Conservation (phyloP, 2,888 invertebrate species). For the Diadegma fenestrale region DNA sequence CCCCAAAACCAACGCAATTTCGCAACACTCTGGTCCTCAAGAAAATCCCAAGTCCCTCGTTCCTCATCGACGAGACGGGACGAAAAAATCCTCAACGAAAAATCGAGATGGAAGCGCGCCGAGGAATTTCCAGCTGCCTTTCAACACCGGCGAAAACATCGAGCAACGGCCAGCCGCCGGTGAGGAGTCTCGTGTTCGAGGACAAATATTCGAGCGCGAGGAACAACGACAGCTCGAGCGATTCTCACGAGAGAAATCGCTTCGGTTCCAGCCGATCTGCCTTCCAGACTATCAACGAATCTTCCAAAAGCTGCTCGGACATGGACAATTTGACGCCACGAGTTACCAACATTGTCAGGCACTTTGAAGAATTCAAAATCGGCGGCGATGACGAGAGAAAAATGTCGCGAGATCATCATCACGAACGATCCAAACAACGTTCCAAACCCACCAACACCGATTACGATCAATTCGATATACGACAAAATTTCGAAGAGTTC, state of each 20-base stretch:
- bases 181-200: conserved; percentile 78
- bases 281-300: conserved; percentile 73
- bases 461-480: conserved; percentile 87
- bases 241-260: conserved; percentile 64
- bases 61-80: conserved; percentile 81
- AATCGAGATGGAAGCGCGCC: conserved; percentile 57
- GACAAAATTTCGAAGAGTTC: conserved; percentile 93
- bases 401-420: conserved; percentile 48
- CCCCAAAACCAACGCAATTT: conserved; percentile 89
- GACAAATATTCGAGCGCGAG: conserved; percentile 68
- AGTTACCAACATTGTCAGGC: conserved; percentile 82
- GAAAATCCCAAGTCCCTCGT: conserved; percentile 84
- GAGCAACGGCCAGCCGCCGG: conserved; percentile 65
- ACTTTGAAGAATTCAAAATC: conserved; percentile 84
- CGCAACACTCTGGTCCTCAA: conserved; percentile 82
- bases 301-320: conserved; percentile 31
- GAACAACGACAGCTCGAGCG: conserved; percentile 50
- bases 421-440: conserved; percentile 34
- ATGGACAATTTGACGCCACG: conserved; percentile 69
- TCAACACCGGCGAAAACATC: conserved; percentile 67
- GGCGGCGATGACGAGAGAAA: conserved; percentile 76
- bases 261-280: conserved; percentile 78
- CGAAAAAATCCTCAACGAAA: conserved; percentile 74
- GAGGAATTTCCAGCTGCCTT: conserved; percentile 68
- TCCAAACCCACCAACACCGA: conserved; percentile 71